Evolutionary conservation across 2,797 vertebrate genomes (phyloP), one percentile per base, ranked within the genome.

Genomic region (Gymnodraco acuticeps): DNA sequence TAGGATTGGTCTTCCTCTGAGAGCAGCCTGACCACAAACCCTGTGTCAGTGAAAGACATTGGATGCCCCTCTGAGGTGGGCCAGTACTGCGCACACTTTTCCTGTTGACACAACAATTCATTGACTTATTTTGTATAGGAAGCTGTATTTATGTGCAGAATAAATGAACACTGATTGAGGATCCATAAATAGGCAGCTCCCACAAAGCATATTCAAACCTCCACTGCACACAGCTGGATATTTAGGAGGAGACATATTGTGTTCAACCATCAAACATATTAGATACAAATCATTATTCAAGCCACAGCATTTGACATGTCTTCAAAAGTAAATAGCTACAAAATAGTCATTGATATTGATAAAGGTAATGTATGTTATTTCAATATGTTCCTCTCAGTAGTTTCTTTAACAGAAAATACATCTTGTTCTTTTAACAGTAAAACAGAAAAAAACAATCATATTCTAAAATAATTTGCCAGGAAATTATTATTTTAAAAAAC

Each of bases 21-120:
- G 71, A 97, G 86, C 51, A 99, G 94, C 82, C 92, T 95, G 91
- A 99, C 96, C 86, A 94, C 93, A 87, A 99, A 98, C 61, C 96
- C 97, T 0, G 97, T 97, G 92, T 99, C 98, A 84, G 93, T 94
- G 92, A 97, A 99, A 48, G 94, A 93, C 95, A 98, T 96, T 76
- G 95, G 94, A 56, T 82, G 93, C 11, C 97, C 96, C 68, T 97
- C 95, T 66, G 91, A 89, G 52, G 96, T 96, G 62, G 98, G 98
- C 98, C 98, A 99, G 92, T 99, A 99, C 50, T 98, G 98, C 12
- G 97, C 97, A 95, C 98, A 99, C 82, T 99, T 99, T 88, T 99
- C 97, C 98, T 99, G 90, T 82, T 68, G 11, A 81, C 27, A 70
- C 38, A 73, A 47, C 84, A 71, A 67, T 51, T 2, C 84, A 19